A percentile compares a stretch with the other conserved stretches of the same genome.
Evolutionary conservation across 2,888 invertebrate genomes (phyloP).

Genomic region (Ectropis crepuscularia): DNA sequence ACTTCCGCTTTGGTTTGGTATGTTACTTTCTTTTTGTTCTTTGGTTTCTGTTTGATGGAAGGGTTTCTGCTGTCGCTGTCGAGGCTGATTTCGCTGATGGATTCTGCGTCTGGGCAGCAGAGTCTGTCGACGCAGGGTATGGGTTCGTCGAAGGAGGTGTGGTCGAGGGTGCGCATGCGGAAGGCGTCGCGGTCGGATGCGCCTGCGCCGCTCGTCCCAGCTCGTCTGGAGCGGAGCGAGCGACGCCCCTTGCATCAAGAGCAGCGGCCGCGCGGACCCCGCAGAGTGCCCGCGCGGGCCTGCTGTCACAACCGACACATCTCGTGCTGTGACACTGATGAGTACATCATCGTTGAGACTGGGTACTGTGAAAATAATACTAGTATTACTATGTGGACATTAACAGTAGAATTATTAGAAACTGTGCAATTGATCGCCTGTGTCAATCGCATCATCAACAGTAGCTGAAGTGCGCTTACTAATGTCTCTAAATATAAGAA

Average conservation of each 20-base stretch:
- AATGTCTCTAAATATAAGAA: too few species aligned
- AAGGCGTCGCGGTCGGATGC: conserved; percentile 55
- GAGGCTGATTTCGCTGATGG: conserved; percentile 73
- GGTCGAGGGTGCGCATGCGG: conserved; percentile 66
- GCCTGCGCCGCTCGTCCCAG: conserved; percentile 52
- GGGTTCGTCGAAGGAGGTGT: conserved; percentile 68
- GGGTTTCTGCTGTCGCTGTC: conserved; percentile 75
- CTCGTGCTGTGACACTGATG: conserved; percentile 87
- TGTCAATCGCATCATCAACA: too few species aligned
- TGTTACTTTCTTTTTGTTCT: conserved; percentile 69
- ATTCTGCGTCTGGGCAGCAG: conserved; percentile 71
- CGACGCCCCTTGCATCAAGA: conserved; percentile 78
- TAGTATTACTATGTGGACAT: background rate
- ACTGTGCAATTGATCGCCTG: too few species aligned
- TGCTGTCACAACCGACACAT: conserved; percentile 89
- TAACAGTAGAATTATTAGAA: too few species aligned
- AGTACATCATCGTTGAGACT: conserved; percentile 84
- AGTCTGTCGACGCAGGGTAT: conserved; percentile 65
- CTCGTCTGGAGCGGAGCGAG: conserved; percentile 60
- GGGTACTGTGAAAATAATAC: conserved; percentile 73
- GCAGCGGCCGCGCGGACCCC: conserved; percentile 67
- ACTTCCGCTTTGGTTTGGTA: conserved; percentile 76
- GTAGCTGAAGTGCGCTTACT: too few species aligned
- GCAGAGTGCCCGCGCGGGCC: conserved; percentile 74
- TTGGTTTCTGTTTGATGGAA: conserved; percentile 59